phyloP scores from a whole-genome alignment of 2,797 vertebrate species.

The Semotilus atromaculatus region DNA sequence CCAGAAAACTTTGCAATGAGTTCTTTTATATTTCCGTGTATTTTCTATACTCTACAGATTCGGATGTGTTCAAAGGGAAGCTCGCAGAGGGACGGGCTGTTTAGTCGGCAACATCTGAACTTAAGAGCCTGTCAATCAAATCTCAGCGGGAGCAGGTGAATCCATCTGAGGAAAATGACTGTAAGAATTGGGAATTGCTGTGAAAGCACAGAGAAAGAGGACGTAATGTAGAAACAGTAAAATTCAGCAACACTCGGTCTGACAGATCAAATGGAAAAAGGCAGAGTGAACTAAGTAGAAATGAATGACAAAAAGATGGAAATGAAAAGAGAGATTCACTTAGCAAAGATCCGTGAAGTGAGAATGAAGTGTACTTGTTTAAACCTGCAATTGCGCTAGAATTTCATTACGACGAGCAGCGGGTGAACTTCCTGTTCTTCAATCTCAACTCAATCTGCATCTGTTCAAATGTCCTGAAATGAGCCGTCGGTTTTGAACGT shows the following conservation, averaged over 20 bases:
- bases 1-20: constrained; percentile 17
- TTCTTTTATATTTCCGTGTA: constrained; percentile 23
- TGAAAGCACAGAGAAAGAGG: constrained; percentile 6
- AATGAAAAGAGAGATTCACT: constrained; percentile 23
- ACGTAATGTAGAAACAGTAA: background rate
- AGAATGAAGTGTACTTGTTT: constrained; percentile 27
- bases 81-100: background rate
- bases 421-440: constrained; percentile 11
- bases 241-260: constrained; percentile 15
- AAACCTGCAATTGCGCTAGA: constrained; percentile 4
- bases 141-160: constrained; percentile 26
- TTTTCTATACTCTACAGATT: background rate
- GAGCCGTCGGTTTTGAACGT: background rate
- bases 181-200: constrained; percentile 26
- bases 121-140: constrained; percentile 32
- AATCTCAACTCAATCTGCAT: background rate
- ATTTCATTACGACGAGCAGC: constrained; percentile 28
- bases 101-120: constrained; percentile 24
- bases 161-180: constrained; percentile 26
- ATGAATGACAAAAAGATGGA: constrained; percentile 23
- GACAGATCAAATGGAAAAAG: constrained; percentile 19
- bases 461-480: background rate
- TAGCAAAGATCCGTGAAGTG: background rate
- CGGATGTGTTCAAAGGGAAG: constrained; percentile 24
- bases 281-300: background rate